Evolutionary conservation across 2,113 vertebrate species (phyloP).

Genomic region (Guaruba guarouba): DNA sequence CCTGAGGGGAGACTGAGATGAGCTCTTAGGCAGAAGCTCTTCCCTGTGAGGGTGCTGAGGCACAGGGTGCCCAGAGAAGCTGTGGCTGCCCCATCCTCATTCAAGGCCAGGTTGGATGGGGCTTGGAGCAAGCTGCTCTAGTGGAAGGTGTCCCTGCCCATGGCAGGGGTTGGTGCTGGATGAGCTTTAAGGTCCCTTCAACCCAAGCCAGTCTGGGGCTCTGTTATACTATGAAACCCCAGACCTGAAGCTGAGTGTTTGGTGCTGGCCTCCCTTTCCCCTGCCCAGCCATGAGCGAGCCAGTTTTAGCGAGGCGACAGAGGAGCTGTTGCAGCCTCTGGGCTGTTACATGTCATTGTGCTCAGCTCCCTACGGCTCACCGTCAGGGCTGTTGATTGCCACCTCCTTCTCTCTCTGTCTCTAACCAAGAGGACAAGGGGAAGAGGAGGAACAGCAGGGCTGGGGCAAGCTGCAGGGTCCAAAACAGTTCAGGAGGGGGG

Average conservation of each 20-base stretch:
- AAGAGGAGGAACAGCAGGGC: background rate
- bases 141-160: background rate
- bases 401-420: background rate
- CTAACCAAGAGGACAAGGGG: background rate
- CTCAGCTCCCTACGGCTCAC: fast-evolving
- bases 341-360: fast-evolving
- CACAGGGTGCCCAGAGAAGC: too few species aligned
- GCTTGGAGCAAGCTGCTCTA: background rate
- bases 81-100: too few species aligned
- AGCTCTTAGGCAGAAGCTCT: too few species aligned
- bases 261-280: background rate
- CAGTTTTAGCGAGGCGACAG: background rate
- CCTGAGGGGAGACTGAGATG: too few species aligned
- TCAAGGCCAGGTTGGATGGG: too few species aligned
- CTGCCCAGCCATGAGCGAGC: background rate
- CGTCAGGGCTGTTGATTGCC: background rate
- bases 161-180: background rate
- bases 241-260: background rate
- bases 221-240: background rate
- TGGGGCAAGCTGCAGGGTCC: background rate
- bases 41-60: too few species aligned
- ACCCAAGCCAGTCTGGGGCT: background rate
- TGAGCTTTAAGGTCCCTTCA: background rate
- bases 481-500: background rate
- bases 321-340: background rate